Conservation (phyloP, 2,888 invertebrate species). For the Eustalomyia histrio region DNA sequence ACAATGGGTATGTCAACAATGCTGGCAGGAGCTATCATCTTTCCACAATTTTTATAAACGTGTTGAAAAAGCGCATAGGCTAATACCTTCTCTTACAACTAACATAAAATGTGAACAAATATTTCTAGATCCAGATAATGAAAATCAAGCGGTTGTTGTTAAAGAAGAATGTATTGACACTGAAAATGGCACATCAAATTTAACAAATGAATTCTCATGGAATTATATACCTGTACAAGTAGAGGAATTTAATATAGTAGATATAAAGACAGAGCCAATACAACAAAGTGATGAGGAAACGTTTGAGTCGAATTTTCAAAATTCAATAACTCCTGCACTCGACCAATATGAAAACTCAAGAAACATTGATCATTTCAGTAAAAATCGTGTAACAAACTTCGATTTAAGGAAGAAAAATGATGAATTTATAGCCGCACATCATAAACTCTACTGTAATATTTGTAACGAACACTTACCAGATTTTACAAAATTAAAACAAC, state of each 20-base stretch:
- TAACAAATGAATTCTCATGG: not conserved
- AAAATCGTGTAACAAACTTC: not conserved
- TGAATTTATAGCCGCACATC: constrained; percentile 39
- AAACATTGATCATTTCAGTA: not conserved
- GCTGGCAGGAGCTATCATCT: constrained; percentile 22
- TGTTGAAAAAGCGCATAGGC: not conserved
- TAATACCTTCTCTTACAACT: not conserved
- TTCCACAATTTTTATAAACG: constrained; percentile 28
- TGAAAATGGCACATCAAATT: not conserved
- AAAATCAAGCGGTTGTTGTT: not conserved
- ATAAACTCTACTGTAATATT: constrained; percentile 52
- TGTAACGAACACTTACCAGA: constrained; percentile 41
- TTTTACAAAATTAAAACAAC: constrained; percentile 49
- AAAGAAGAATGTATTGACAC: not conserved
- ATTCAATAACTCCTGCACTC: too few relatives aligned
- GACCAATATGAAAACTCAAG: not conserved
- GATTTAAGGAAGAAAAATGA: constrained; percentile 29
- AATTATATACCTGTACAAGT: not conserved
- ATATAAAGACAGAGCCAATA: not conserved
- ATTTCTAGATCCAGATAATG: not conserved
- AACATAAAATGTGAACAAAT: not conserved
- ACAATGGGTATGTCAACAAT: constrained; percentile 32
- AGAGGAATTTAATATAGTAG: not conserved
- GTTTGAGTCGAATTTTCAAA: too few relatives aligned
- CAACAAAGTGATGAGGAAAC: not conserved